Conservation (phyloP, 2,113 vertebrate species). For the Pangasianodon gigas region DNA sequence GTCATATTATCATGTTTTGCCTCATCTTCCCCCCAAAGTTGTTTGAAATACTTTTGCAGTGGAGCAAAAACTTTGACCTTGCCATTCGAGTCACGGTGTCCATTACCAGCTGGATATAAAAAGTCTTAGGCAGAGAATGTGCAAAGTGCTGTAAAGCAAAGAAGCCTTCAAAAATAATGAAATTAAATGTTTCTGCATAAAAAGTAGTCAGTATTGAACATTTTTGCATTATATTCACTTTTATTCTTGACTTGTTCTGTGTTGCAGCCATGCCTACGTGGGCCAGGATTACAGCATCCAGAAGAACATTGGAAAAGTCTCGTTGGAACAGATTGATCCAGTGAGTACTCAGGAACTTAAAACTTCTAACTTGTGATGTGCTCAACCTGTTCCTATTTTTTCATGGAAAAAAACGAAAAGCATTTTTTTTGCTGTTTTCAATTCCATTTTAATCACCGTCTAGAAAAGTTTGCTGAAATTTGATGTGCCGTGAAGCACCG, state of each 20-base stretch:
- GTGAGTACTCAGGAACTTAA: constrained; percentile 73
- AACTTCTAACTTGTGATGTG: not conserved
- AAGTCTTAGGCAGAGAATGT: not conserved
- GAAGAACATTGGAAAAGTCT: constrained; percentile 88
- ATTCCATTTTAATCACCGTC: not conserved
- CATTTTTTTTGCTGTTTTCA: not conserved
- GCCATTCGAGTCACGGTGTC: not conserved
- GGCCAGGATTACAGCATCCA: constrained; percentile 93
- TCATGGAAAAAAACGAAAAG: not conserved
- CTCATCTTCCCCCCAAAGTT: not conserved
- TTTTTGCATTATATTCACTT: not conserved
- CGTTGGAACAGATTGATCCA: constrained; percentile 90
- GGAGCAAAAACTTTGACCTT: not conserved
- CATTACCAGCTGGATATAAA: not conserved
- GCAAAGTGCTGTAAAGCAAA: not conserved
- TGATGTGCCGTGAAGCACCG: not conserved
- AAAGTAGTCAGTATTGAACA: not conserved
- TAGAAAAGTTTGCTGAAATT: not conserved
- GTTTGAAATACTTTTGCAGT: not conserved
- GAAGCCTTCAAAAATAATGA: not conserved
- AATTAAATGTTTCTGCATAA: not conserved
- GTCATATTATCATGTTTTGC: not conserved
- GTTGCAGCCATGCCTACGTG: constrained; percentile 86
- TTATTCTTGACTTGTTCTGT: constrained; percentile 51
- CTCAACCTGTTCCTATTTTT: not conserved